These are phyloP conservation scores for Ladona fulva DNA, from an alignment of 1,140 invertebrate genomes.

Conservation along the genomic window DNA sequence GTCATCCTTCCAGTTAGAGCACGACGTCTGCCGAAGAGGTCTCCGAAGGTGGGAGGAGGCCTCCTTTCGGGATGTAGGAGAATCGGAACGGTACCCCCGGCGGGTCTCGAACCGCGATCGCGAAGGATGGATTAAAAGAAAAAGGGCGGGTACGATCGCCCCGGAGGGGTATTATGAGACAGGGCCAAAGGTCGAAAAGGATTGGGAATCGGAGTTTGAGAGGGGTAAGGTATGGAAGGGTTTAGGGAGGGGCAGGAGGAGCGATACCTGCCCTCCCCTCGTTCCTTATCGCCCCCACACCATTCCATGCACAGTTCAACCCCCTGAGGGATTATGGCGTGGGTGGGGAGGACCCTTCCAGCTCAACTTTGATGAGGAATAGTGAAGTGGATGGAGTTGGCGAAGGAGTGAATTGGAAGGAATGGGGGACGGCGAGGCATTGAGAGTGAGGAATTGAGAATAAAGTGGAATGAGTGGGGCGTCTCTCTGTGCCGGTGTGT, in stretches of 20 bases:
- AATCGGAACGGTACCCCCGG: not conserved
- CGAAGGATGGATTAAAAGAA: not conserved
- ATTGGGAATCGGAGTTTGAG: not conserved
- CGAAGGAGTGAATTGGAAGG: not conserved
- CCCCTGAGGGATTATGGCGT: not conserved
- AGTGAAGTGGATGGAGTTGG: not conserved
- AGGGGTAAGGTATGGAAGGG: not conserved
- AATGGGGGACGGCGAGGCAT: not conserved
- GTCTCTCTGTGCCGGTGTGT: too few relatives aligned
- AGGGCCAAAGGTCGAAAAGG: not conserved
- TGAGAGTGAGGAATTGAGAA: slow-evolving; percentile 5
- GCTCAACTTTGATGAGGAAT: slow-evolving; percentile 1
- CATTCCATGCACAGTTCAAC: not conserved
- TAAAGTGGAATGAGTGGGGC: not conserved
- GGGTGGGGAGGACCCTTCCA: not conserved
- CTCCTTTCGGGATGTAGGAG: not conserved
- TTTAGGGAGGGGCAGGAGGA: not conserved
- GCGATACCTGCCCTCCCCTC: not conserved
- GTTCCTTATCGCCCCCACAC: not conserved
- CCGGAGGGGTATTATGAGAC: not conserved
- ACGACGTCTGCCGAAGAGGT: not conserved
- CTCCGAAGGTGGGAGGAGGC: not conserved
- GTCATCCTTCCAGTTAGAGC: not conserved
- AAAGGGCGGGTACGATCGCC: not conserved
- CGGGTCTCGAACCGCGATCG: not conserved